Evolutionary conservation across 35 echinoderm and acorn worm species (phyloP).

Genomic region (Hemicentrotus pulcherrimus): DNA sequence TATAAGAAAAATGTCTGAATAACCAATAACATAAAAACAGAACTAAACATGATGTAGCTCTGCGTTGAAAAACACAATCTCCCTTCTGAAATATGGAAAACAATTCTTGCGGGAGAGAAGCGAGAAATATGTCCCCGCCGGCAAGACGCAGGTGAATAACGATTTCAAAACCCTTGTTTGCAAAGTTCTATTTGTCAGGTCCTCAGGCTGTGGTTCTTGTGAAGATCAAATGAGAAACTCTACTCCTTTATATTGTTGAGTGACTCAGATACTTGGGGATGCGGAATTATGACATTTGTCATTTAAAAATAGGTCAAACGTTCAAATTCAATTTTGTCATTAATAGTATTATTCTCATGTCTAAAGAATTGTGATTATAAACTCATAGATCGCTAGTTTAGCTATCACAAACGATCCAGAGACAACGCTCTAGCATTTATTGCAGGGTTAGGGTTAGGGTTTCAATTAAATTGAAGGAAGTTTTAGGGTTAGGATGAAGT

Average conservation of each 20-base stretch:
- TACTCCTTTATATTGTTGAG: background rate
- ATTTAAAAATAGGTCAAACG: background rate
- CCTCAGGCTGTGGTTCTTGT: background rate
- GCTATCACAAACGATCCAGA: too few species aligned
- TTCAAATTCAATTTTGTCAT: background rate
- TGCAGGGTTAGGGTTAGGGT: too few species aligned
- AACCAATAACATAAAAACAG: background rate
- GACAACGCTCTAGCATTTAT: too few species aligned
- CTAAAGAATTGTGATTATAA: too few species aligned
- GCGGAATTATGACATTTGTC: background rate
- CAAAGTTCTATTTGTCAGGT: background rate
- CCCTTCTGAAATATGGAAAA: background rate
- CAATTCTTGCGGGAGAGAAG: background rate
- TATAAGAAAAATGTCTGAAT: too few species aligned
- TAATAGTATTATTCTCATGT: background rate
- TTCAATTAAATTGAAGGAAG: too few species aligned
- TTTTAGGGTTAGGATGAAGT: too few species aligned
- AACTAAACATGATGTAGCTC: background rate
- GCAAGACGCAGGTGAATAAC: background rate
- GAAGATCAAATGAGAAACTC: background rate
- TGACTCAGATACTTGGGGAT: background rate
- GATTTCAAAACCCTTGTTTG: background rate
- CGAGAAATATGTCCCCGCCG: background rate
- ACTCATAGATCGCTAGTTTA: too few species aligned
- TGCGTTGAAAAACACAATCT: background rate